phyloP scores from a whole-genome alignment of 2,888 invertebrate genomes.

The Caenorhabditis macrosperma region DNA sequence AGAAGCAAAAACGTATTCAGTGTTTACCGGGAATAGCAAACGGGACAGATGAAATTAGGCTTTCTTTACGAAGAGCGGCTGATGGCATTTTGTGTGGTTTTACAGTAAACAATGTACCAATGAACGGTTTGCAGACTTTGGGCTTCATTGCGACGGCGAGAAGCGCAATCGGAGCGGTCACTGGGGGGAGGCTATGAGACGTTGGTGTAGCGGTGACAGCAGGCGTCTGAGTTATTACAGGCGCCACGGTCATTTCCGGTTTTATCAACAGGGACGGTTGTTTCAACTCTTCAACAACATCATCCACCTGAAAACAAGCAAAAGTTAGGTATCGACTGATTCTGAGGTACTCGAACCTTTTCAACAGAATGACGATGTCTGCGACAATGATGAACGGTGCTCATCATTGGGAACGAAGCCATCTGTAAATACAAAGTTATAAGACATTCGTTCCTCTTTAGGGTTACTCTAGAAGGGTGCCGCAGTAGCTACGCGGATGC shows the following conservation, averaged over 20 bases:
- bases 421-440: conserved; percentile 42
- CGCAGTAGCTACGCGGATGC: conserved; percentile 73
- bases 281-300: conserved; percentile 18
- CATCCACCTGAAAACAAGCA: conserved; percentile 35
- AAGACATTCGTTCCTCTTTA: not conserved
- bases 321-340: no score
- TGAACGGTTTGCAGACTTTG: conserved; percentile 36
- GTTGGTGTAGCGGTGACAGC: not conserved
- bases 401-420: conserved; percentile 70
- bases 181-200: conserved; percentile 8
- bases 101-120: conserved; percentile 19
- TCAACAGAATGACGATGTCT: conserved; percentile 42
- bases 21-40: conserved; percentile 35
- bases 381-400: conserved; percentile 64
- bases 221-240: not conserved
- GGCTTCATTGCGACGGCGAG: conserved; percentile 24
- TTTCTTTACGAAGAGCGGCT: conserved; percentile 42
- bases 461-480: conserved; percentile 56
- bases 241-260: conserved; percentile 8
- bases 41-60: conserved; percentile 21
- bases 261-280: conserved; percentile 7
- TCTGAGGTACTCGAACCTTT: conserved; percentile 19
- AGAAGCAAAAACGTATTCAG: conserved; percentile 4
- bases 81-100: conserved; percentile 6
- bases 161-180: conserved; percentile 5